phyloP scores from a whole-genome alignment of 2,888 invertebrate genomes.

The Frankliniella fusca region DNA sequence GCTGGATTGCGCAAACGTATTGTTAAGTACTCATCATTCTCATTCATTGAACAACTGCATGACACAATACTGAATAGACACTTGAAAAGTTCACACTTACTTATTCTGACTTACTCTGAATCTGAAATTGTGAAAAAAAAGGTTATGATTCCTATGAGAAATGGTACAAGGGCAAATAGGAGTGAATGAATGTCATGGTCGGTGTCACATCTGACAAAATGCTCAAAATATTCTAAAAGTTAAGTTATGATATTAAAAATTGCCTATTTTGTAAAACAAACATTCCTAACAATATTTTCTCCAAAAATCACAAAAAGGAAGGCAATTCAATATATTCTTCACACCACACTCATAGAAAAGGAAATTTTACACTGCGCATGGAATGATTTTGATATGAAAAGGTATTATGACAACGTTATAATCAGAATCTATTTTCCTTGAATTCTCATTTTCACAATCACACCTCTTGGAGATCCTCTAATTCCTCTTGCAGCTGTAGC shows the following conservation, averaged over 20 bases:
- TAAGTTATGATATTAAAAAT: neutral
- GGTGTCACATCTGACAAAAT: neutral
- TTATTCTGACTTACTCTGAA: neutral
- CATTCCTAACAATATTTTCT: neutral
- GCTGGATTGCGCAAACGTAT: neutral
- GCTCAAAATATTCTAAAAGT: neutral
- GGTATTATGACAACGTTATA: no score
- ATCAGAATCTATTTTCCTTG: no score
- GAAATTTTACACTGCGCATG: neutral
- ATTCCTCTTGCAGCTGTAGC: no score
- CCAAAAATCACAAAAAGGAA: neutral
- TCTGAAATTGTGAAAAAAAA: neutral
- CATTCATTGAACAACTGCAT: no score
- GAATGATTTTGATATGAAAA: constrained; percentile 8
- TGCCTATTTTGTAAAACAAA: neutral
- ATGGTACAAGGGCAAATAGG: neutral
- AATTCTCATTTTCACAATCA: no score
- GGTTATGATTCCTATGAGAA: neutral
- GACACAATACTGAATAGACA: neutral
- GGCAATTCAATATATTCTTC: neutral
- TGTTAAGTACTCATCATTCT: neutral
- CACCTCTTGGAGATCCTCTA: no score
- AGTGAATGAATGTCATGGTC: neutral
- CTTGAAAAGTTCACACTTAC: neutral
- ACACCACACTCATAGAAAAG: neutral